Percentiles rank a stretch among this genome's conserved stretches.
These are phyloP conservation scores for Ochlodes sylvanus DNA, from an alignment of 2,888 invertebrate species.

Conservation along the genomic window DNA sequence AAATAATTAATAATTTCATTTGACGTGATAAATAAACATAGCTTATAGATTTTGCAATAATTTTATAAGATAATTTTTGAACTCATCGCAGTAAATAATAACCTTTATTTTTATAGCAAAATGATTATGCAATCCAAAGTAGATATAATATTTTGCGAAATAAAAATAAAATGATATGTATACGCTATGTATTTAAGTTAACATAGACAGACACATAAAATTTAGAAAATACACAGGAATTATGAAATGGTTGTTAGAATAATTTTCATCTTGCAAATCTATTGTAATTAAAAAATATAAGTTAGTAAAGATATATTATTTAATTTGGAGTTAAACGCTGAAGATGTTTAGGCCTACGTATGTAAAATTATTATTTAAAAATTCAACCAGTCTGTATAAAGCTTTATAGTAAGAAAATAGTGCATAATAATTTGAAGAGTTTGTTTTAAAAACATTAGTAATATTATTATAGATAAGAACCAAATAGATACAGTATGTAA, in stretches of 20 bases:
- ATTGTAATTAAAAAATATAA: too few species aligned
- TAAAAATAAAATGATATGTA: neutral
- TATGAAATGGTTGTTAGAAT: too few species aligned
- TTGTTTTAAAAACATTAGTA: constrained; percentile 75
- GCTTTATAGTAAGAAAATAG: constrained; percentile 36
- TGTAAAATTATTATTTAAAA: constrained; percentile 24
- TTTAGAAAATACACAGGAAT: neutral
- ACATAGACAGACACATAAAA: neutral
- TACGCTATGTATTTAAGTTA: neutral
- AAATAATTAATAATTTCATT: too few species aligned
- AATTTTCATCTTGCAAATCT: too few species aligned
- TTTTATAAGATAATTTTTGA: neutral
- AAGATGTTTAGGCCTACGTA: constrained; percentile 2
- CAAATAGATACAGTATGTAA: constrained; percentile 61
- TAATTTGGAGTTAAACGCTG: neutral
- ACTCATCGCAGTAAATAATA: neutral
- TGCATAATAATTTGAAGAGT: constrained; percentile 59
- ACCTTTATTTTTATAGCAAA: too few species aligned
- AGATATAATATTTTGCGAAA: neutral
- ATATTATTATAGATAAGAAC: constrained; percentile 68
- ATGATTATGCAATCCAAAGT: too few species aligned
- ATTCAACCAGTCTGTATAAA: constrained; percentile 33
- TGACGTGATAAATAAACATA: neutral
- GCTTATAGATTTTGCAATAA: neutral
- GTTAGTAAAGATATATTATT: neutral